Conservation (phyloP, 1,140 invertebrate species). For the Cyphomyrmex costatus region DNA sequence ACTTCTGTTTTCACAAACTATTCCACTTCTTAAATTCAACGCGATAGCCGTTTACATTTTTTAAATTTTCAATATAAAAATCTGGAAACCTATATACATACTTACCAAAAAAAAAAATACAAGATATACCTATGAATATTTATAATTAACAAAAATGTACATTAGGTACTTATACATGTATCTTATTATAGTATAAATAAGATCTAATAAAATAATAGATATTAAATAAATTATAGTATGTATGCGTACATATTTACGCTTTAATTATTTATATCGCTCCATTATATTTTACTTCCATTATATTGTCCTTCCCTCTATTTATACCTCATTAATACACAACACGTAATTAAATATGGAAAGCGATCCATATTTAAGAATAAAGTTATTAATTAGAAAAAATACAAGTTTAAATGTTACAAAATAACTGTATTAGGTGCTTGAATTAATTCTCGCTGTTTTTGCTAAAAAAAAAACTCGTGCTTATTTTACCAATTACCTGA, state of each 20-base stretch:
- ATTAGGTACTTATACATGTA: not conserved
- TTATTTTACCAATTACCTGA: too few species aligned
- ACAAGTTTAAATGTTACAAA: not conserved
- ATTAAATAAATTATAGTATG: not conserved
- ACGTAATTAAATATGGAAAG: conserved; percentile 4
- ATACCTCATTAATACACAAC: not conserved
- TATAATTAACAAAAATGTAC: conserved; percentile 1
- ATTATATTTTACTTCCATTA: conserved; percentile 21
- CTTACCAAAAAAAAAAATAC: not conserved
- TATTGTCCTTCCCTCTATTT: conserved; percentile 10
- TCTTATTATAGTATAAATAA: not conserved
- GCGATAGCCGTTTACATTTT: not conserved
- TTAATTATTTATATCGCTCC: conserved; percentile 22
- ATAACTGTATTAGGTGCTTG: too few species aligned
- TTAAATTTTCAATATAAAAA: not conserved
- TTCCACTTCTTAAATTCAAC: not conserved
- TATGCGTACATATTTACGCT: not conserved
- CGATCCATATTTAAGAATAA: conserved; percentile 6
- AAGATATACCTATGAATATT: not conserved
- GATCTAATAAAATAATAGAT: not conserved
- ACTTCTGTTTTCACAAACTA: not conserved
- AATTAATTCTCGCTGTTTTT: too few species aligned
- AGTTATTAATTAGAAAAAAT: too few species aligned
- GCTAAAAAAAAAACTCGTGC: too few species aligned
- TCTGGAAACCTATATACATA: not conserved